Conservation (phyloP, 2,797 vertebrate genomes). For the Hippoglossus hippoglossus region DNA sequence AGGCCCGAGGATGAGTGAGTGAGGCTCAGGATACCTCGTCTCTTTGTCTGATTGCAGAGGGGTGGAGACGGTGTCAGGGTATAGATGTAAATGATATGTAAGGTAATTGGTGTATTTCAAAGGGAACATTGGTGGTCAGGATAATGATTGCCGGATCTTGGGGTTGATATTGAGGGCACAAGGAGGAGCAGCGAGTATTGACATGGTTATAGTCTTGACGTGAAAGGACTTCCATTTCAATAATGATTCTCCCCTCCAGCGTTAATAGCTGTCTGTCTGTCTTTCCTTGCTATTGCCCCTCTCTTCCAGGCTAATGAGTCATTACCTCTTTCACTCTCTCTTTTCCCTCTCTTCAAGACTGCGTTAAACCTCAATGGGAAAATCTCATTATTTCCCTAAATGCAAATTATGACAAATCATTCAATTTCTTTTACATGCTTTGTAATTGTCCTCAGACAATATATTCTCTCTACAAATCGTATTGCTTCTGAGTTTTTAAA, state of each 20-base stretch:
- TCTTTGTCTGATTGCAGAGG: conserved; percentile 13
- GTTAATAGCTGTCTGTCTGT: conserved; percentile 50
- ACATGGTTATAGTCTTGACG: conserved; percentile 35
- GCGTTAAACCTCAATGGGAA: conserved; percentile 67
- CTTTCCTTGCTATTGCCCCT: conserved; percentile 51
- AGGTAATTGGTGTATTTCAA: conserved; percentile 34
- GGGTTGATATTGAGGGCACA: conserved; percentile 35
- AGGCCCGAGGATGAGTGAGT: conserved; percentile 5
- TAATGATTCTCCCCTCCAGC: conserved; percentile 37
- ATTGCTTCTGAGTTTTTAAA: conserved; percentile 29
- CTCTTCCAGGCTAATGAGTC: conserved; percentile 71
- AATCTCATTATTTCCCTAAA: conserved; percentile 63
- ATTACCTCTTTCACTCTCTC: conserved; percentile 51
- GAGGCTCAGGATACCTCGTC: conserved; percentile 14
- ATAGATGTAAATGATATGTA: conserved; percentile 22
- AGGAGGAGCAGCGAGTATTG: conserved; percentile 24
- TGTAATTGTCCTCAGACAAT: conserved; percentile 28
- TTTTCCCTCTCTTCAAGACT: conserved; percentile 37
- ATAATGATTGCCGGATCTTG: conserved; percentile 34
- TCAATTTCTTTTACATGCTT: conserved; percentile 24
- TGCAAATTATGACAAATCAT: conserved; percentile 50
- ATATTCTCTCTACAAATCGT: conserved; percentile 19
- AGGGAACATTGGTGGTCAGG: conserved; percentile 29
- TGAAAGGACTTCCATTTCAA: conserved; percentile 44
- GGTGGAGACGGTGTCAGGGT: conserved; percentile 1